Conservation (phyloP, 1,140 invertebrate genomes). For the Drosophila funebris region DNA sequence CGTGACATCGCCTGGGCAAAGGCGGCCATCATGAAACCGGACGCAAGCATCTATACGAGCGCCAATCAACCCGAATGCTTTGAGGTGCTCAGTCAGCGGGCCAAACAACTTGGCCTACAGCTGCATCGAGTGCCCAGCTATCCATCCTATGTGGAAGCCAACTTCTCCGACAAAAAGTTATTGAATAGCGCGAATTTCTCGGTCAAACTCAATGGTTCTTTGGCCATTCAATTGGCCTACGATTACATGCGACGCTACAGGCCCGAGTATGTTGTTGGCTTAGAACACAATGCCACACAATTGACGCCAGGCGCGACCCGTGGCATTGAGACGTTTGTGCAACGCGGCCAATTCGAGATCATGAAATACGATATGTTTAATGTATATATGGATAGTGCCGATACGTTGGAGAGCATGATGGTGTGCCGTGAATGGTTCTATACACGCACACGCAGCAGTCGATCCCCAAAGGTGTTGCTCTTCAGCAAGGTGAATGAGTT, state of each 20-base stretch:
- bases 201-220: conserved; percentile 88
- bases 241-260: conserved; percentile 86
- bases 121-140: conserved; percentile 52
- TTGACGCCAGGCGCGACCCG: conserved; percentile 77
- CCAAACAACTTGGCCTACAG: conserved; percentile 87
- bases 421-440: conserved; percentile 93
- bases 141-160: conserved; percentile 39
- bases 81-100: conserved; percentile 88
- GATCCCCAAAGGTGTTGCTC: conserved; percentile 87
- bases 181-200: conserved; percentile 54
- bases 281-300: conserved; percentile 36
- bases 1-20: conserved; percentile 97
- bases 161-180: conserved; percentile 33
- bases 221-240: conserved; percentile 93
- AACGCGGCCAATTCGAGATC: conserved; percentile 91
- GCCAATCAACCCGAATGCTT: conserved; percentile 89
- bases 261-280: conserved; percentile 50
- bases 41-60: conserved; percentile 89
- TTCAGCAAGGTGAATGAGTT: conserved; percentile 94
- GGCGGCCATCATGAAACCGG: conserved; percentile 96
- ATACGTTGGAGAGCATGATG: conserved; percentile 95
- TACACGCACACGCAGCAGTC: conserved; percentile 78
- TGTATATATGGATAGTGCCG: conserved; percentile 97
- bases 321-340: conserved; percentile 86
- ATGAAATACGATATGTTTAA: conserved; percentile 83